Conservation (phyloP, 2,113 vertebrate species). For the Carassius auratus region DNA sequence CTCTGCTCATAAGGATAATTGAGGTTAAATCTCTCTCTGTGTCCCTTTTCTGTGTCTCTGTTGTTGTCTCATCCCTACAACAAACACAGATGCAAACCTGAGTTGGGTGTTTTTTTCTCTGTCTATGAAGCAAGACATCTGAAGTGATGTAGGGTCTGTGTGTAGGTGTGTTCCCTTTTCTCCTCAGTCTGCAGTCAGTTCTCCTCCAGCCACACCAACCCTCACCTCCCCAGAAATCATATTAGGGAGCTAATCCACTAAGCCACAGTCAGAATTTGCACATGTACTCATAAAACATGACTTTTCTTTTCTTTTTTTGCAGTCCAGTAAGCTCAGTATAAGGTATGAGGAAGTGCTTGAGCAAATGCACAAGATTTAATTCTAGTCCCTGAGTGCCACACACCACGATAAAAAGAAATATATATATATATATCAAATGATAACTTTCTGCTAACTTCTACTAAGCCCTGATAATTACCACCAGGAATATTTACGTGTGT, state of each 20-base stretch:
- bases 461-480: not conserved
- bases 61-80: constrained; percentile 18
- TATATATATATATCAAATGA: not conserved
- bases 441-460: not conserved
- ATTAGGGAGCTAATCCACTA: constrained; percentile 33
- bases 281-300: not conserved
- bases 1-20: constrained; percentile 46
- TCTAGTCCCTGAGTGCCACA: constrained; percentile 6
- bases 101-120: constrained; percentile 41
- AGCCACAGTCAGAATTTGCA: constrained; percentile 21
- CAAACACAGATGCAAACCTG: constrained; percentile 24
- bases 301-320: not conserved
- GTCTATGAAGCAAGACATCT: constrained; percentile 61
- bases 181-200: constrained; percentile 24
- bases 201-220: not conserved
- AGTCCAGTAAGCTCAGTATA: not conserved
- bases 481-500: not conserved
- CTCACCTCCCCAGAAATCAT: constrained; percentile 6
- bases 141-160: constrained; percentile 57
- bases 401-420: not conserved
- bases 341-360: not conserved
- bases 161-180: not conserved
- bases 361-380: constrained; percentile 23
- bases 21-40: constrained; percentile 34
- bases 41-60: constrained; percentile 19